Evolutionary conservation across 2,797 vertebrate genomes (phyloP), one percentile per base, ranked within the genome.

Genomic region (Danio kyathit): DNA sequence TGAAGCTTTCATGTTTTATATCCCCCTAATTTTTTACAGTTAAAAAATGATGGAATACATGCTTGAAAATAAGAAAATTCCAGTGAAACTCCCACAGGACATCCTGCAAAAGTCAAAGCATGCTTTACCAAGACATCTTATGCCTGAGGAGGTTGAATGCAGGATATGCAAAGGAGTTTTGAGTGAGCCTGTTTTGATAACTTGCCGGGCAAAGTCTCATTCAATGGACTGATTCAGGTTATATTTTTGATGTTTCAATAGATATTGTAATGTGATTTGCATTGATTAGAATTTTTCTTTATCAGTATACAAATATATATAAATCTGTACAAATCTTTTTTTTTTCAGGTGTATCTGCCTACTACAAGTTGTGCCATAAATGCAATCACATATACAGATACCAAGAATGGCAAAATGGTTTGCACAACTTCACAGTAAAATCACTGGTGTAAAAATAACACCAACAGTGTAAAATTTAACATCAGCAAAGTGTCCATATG

Each of bases 371-470:
- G 13, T 63, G 60, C 29, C 29, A 63, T 63, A 63, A 63, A 63
- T 63, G 60, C 60, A 63, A 63, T 60, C 60, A 63, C 60, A 40
- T 60, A 63, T 63, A 63, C 13, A 63, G n/a, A n/a, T n/a, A n/a
- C n/a, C n/a, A n/a, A n/a, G n/a, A n/a, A n/a, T n/a, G n/a, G n/a
- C n/a, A n/a, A 29, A 16, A 63, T 13, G 60, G 60, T 8, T 63
- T 63, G 60, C 60, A 63, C 29, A 65, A 65, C 14, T 65, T 65
- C 41, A 65, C n/a, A n/a, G n/a, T n/a, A n/a, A n/a, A n/a, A n/a
- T n/a, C n/a, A n/a, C n/a, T n/a, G n/a, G n/a, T n/a, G n/a, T n/a
- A n/a, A n/a, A n/a, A n/a, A n/a, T n/a, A n/a, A n/a, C n/a, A n/a
- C n/a, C n/a, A n/a, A n/a, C n/a, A n/a, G n/a, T n/a, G n/a, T n/a